Conservation (phyloP, 2,888 invertebrate species). For the Nemotelus nigrinus region DNA sequence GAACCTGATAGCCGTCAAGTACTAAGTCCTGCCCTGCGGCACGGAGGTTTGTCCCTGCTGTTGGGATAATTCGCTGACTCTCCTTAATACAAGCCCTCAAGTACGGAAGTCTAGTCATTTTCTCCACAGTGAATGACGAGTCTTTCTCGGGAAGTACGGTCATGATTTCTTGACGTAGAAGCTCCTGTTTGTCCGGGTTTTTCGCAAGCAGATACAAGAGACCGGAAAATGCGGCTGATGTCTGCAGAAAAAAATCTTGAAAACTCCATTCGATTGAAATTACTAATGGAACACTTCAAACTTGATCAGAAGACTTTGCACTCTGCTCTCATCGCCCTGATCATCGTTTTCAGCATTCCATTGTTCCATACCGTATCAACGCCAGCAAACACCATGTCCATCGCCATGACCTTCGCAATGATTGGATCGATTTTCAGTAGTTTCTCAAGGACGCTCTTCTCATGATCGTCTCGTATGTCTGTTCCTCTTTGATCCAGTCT, state of each 20-base stretch:
- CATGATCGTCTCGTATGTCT: constrained; percentile 47
- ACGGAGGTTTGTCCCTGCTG: constrained; percentile 69
- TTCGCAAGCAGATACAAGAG: constrained; percentile 71
- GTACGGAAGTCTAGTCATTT: constrained; percentile 68
- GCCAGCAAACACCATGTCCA: constrained; percentile 71
- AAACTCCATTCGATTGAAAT: neutral
- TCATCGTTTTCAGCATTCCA: neutral
- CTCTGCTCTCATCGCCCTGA: no score
- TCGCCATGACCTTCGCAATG: constrained; percentile 68
- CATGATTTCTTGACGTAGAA: constrained; percentile 69
- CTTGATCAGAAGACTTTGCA: neutral
- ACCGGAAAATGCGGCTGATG: constrained; percentile 68
- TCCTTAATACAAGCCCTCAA: constrained; percentile 80
- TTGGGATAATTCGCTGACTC: constrained; percentile 71
- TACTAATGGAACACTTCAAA: neutral
- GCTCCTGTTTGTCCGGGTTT: constrained; percentile 72
- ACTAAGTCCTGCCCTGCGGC: constrained; percentile 68
- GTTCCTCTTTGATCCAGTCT: constrained; percentile 47
- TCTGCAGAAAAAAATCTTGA: constrained; percentile 60
- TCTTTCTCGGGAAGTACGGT: constrained; percentile 63
- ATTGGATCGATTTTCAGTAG: constrained; percentile 66
- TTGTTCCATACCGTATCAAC: constrained; percentile 69
- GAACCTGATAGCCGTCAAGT: constrained; percentile 72
- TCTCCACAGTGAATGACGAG: constrained; percentile 62
- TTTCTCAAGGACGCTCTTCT: constrained; percentile 67